A percentile compares a stretch with the other conserved stretches of the same genome.
Conservation (phyloP, 2,113 vertebrate genomes). For the Plecotus auritus region DNA sequence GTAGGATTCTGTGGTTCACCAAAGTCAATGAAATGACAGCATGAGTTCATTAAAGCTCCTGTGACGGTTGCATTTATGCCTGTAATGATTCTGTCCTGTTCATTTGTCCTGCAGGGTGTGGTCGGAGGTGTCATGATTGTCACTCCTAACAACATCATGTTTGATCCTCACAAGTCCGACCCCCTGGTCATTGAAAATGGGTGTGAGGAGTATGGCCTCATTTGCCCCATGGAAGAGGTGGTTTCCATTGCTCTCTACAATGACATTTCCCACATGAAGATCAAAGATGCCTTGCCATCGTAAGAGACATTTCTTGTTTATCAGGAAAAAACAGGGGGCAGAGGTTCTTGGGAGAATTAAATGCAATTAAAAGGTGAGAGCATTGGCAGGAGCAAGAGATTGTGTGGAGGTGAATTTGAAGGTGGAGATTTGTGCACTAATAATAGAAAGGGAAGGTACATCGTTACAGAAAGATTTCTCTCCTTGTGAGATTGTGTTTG, state of each 20-base stretch:
- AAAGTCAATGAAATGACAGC: not conserved
- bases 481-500: not conserved
- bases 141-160: slow-evolving; percentile 99
- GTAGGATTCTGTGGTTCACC: not conserved
- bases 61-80: not conserved
- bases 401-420: not conserved
- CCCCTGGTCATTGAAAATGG: slow-evolving; percentile 98
- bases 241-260: slow-evolving; percentile 95
- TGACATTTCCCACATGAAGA: slow-evolving; percentile 98
- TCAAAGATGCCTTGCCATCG: slow-evolving; percentile 97
- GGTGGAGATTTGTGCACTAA: not conserved
- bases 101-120: slow-evolving; percentile 86
- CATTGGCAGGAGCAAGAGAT: not conserved
- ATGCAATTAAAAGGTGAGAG: not conserved
- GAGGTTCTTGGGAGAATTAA: not conserved
- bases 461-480: not conserved
- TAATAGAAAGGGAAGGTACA: not conserved
- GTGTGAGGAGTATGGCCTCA: slow-evolving; percentile 97
- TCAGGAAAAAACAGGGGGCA: not conserved
- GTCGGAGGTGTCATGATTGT: slow-evolving; percentile 98
- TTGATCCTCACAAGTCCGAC: slow-evolving; percentile 98
- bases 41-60: not conserved
- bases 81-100: not conserved
- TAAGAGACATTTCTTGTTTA: slow-evolving; percentile 83
- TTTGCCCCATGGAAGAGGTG: slow-evolving; percentile 98